Conservation (phyloP, 2,113 vertebrate species). For the Scomber scombrus region DNA sequence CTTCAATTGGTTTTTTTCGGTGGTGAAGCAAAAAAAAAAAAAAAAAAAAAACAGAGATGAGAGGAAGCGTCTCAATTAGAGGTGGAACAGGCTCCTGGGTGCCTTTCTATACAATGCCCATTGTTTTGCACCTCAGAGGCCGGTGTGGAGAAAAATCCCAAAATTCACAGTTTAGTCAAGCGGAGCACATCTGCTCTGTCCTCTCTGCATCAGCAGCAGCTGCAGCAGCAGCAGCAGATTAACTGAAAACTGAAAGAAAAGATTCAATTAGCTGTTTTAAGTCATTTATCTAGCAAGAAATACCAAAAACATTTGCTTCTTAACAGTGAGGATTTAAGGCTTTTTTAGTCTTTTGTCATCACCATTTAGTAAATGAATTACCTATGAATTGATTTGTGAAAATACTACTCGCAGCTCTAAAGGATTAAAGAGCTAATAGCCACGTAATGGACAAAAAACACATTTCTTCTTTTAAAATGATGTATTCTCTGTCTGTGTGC, state of each 20-base stretch:
- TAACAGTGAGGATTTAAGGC: not conserved
- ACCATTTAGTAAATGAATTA: conserved; percentile 19
- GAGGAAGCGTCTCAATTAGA: conserved; percentile 59
- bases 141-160: conserved; percentile 42
- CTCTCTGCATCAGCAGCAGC: not conserved
- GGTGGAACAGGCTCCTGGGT: conserved; percentile 27
- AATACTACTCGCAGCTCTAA: conserved; percentile 30
- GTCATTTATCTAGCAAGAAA: not conserved
- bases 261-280: conserved; percentile 27
- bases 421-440: conserved; percentile 32
- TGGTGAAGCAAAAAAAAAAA: conserved; percentile 30
- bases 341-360: conserved; percentile 1
- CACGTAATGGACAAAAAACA: not conserved
- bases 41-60: not conserved
- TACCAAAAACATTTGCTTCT: not conserved
- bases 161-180: conserved; percentile 39
- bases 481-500: not conserved
- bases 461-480: conserved; percentile 18
- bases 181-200: not conserved
- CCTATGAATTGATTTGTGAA: not conserved
- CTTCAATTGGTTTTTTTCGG: conserved; percentile 50
- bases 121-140: conserved; percentile 55
- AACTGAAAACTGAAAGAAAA: conserved; percentile 20
- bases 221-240: not conserved
- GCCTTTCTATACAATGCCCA: conserved; percentile 26